Percentiles rank a stretch among this genome's conserved stretches.
Evolutionary conservation across 1,140 invertebrate species (phyloP).

Genomic region (Magallana angulata): DNA sequence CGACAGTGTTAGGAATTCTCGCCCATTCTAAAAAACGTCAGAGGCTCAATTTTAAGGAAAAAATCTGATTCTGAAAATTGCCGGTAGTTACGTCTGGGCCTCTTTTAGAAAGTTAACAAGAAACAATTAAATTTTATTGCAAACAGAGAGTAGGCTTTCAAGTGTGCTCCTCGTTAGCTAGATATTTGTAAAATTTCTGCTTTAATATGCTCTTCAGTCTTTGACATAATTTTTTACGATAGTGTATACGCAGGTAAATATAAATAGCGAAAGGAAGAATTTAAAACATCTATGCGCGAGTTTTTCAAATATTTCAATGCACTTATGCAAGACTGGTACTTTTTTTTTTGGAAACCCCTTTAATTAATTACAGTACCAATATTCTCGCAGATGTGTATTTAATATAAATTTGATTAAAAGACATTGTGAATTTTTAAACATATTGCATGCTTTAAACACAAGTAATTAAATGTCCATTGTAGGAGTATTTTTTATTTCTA

Average conservation of each 20-base stretch:
- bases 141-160: constrained; percentile 5
- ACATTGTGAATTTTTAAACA: not conserved
- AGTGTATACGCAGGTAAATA: constrained; percentile 1
- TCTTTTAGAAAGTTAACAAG: constrained; percentile 23
- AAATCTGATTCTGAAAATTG: constrained; percentile 5
- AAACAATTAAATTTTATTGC: constrained; percentile 34
- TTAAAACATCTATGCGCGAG: not conserved
- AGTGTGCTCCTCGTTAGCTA: constrained; percentile 14
- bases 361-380: no score
- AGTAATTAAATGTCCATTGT: not conserved
- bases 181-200: constrained; percentile 28
- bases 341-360: no score
- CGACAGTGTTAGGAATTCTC: not conserved
- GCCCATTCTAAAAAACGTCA: constrained; percentile 20
- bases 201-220: not conserved
- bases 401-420: no score
- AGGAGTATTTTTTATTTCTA: not conserved
- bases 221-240: constrained; percentile 7
- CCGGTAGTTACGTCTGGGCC: not conserved
- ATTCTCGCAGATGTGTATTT: no score
- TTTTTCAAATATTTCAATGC: constrained; percentile 14
- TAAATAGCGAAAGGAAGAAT: constrained; percentile 5
- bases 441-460: not conserved
- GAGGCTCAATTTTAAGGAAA: not conserved
- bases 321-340: no score